Percentiles rank a stretch among this genome's conserved stretches.
Conservation (phyloP, 2,888 invertebrate species). For the Ophion obscuratus region DNA sequence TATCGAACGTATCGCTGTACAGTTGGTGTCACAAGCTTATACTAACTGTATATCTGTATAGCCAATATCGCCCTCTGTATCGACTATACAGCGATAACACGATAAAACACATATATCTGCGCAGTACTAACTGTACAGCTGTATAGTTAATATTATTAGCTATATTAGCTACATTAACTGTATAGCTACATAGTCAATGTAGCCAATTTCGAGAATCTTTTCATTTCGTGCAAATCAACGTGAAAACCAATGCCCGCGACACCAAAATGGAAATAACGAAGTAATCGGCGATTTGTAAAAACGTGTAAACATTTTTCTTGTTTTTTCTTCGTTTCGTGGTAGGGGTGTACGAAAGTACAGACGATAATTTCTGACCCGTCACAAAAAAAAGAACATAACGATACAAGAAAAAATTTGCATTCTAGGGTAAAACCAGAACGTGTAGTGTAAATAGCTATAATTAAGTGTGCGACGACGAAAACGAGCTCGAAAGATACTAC, state of each 20-base stretch:
- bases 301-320: not conserved
- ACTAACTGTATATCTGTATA: too few relatives aligned
- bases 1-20: too few relatives aligned
- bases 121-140: too few relatives aligned
- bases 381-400: not conserved
- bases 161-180: not conserved
- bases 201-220: not conserved
- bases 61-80: too few relatives aligned
- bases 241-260: not conserved
- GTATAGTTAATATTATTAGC: too few relatives aligned
- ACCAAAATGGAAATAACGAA: not conserved
- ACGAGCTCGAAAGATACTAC: constrained; percentile 18
- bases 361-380: constrained; percentile 9
- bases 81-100: too few relatives aligned
- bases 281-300: not conserved
- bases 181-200: not conserved
- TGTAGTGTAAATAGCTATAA: constrained; percentile 50
- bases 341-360: not conserved
- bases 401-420: too few relatives aligned
- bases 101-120: too few relatives aligned
- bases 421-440: not conserved
- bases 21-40: too few relatives aligned
- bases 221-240: not conserved
- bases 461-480: constrained; percentile 15
- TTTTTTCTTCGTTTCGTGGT: not conserved